Conservation (phyloP, 2,888 invertebrate species). For the Dasypolia templi region DNA sequence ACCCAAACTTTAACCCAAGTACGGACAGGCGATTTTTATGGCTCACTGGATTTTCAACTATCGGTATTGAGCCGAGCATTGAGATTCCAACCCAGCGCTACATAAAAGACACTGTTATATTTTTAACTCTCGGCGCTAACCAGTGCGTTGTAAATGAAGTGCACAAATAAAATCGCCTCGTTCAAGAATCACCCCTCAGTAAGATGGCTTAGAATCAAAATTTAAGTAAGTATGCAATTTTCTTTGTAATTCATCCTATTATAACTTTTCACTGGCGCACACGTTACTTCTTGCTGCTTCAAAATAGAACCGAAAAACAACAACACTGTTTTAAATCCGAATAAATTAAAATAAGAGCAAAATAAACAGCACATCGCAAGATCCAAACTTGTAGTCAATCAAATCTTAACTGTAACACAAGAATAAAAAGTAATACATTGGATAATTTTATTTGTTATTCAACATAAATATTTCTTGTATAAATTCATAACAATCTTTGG, state of each 20-base stretch:
- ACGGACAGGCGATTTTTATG: background rate
- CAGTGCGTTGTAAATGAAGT: background rate
- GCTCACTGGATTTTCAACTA: background rate
- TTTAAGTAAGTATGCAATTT: background rate
- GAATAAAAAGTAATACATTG: slow-evolving; percentile 75
- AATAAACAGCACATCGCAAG: slow-evolving; percentile 61
- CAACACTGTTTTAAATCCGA: background rate
- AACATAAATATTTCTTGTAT: slow-evolving; percentile 90
- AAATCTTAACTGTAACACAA: slow-evolving; percentile 66
- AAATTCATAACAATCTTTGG: slow-evolving; percentile 91
- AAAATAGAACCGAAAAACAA: background rate
- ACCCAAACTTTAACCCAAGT: background rate
- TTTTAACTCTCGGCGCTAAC: background rate
- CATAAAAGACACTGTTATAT: background rate
- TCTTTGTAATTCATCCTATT: background rate
- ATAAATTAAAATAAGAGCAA: slow-evolving; percentile 53
- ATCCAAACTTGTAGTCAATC: slow-evolving; percentile 58
- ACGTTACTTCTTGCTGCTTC: slow-evolving; percentile 3
- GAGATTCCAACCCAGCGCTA: background rate
- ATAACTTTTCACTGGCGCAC: background rate
- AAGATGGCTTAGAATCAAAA: background rate
- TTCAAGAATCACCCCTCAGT: too few species aligned
- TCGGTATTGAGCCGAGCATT: background rate
- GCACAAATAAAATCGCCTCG: background rate
- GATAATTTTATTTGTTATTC: slow-evolving; percentile 89